Conservation (phyloP, 2,113 vertebrate genomes). For the Hypomesus transpacificus region DNA sequence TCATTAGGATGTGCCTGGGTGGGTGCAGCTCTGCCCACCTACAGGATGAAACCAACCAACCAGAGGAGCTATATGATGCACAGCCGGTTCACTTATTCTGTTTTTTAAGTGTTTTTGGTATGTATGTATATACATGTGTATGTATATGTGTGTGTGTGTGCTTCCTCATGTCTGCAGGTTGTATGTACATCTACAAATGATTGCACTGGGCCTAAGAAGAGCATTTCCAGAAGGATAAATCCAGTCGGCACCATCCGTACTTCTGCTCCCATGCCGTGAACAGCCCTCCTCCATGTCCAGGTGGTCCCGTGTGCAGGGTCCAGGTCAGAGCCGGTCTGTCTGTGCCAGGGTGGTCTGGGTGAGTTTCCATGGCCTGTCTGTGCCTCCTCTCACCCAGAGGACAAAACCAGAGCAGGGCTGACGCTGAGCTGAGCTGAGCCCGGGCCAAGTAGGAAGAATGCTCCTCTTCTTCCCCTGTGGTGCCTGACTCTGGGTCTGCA, state of each 20-base stretch:
- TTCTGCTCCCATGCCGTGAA: not conserved
- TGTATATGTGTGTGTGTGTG: not conserved
- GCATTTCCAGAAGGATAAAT: not conserved
- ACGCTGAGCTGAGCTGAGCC: not conserved
- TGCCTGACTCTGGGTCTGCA: conserved; percentile 30
- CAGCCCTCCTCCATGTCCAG: conserved; percentile 24
- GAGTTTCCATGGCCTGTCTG: conserved; percentile 28
- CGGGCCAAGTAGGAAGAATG: conserved; percentile 32
- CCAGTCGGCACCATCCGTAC: not conserved
- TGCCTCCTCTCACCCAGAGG: conserved; percentile 34
- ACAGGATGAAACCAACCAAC: not conserved
- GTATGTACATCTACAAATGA: not conserved
- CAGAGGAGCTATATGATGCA: not conserved
- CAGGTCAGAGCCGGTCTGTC: conserved; percentile 13
- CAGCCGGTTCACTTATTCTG: not conserved
- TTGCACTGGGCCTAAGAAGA: not conserved
- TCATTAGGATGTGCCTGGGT: too few relatives aligned
- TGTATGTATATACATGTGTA: conserved; percentile 7
- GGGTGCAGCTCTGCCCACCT: too few relatives aligned
- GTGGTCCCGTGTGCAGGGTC: conserved; percentile 46
- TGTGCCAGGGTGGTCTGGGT: conserved; percentile 56
- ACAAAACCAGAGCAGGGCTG: not conserved
- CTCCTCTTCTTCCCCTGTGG: conserved; percentile 33
- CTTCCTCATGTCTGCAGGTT: not conserved
- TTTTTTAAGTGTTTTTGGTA: not conserved